phyloP scores from a whole-genome alignment of 2,113 vertebrate genomes.

The Salvelinus fontinalis region DNA sequence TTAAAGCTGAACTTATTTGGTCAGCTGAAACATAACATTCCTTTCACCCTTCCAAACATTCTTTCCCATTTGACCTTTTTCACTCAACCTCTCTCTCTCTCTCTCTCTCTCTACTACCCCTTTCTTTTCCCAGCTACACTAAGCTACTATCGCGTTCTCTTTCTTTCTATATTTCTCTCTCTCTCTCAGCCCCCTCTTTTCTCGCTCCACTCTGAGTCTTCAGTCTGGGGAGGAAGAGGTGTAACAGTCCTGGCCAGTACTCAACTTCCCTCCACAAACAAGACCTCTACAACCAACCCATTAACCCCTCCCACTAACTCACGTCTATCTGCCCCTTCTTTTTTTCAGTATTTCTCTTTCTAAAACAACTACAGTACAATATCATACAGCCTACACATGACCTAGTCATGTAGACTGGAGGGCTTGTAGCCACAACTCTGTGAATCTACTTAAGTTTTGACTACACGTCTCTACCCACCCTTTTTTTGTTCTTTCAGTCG shows the following conservation, averaged over 20 bases:
- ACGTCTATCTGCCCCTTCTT: neutral
- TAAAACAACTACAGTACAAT: neutral
- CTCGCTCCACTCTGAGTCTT: neutral
- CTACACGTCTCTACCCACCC: too few species aligned
- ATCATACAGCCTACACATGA: neutral
- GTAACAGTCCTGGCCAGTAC: neutral
- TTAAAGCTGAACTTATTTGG: neutral
- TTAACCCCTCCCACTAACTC: neutral
- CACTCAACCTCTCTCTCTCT: neutral
- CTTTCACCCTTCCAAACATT: neutral
- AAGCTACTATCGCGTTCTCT: neutral
- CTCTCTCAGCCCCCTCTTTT: neutral
- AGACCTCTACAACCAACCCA: neutral
- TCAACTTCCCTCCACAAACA: conserved; percentile 3
- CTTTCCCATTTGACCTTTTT: neutral
- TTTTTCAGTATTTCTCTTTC: neutral
- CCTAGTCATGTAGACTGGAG: neutral
- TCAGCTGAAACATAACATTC: neutral
- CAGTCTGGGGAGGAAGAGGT: neutral
- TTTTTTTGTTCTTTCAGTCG: too few species aligned
- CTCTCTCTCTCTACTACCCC: neutral
- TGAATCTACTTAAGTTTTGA: too few species aligned
- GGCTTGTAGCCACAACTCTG: too few species aligned
- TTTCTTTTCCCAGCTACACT: neutral
- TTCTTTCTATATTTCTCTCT: neutral